These are phyloP conservation scores for Odontamblyopus rebecca DNA, from an alignment of 2,797 vertebrate genomes.

Conservation along the genomic window DNA sequence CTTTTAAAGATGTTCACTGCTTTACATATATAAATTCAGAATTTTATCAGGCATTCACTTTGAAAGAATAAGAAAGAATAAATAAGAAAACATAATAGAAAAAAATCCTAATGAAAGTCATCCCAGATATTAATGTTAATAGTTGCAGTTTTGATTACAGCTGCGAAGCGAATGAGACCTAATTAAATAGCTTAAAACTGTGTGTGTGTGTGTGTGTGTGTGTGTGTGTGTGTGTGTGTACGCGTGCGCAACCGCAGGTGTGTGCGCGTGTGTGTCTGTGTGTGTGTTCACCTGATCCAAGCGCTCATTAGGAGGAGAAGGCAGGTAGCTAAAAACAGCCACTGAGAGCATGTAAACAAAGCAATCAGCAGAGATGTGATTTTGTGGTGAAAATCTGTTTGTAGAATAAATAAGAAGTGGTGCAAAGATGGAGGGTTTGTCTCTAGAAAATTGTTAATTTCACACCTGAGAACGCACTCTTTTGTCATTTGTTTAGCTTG, in stretches of 20 bases:
- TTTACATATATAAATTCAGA: not conserved
- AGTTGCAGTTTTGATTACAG: constrained; percentile 9
- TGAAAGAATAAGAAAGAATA: not conserved
- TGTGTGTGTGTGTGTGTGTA: not conserved
- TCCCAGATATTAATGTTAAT: not conserved
- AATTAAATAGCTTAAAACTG: constrained; percentile 3
- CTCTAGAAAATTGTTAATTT: constrained; percentile 34
- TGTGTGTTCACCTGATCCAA: not conserved
- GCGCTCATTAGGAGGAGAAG: not conserved
- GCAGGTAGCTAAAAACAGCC: not conserved
- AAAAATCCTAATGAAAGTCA: constrained; percentile 1
- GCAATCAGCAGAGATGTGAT: not conserved
- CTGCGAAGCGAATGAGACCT: not conserved
- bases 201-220: not conserved
- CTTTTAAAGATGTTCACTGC: not conserved
- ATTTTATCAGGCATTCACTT: not conserved
- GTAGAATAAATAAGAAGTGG: constrained; percentile 1
- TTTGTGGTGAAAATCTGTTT: constrained; percentile 15
- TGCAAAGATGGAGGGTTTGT: constrained; percentile 16
- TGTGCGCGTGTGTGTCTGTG: not conserved
- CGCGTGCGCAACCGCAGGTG: not conserved
- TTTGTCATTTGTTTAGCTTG: constrained; percentile 22
- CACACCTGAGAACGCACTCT: constrained; percentile 30
- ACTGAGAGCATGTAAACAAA: constrained; percentile 11
- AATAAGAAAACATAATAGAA: not conserved